Conservation (phyloP, 2,888 invertebrate genomes). For the Ectemnius lituratus region DNA sequence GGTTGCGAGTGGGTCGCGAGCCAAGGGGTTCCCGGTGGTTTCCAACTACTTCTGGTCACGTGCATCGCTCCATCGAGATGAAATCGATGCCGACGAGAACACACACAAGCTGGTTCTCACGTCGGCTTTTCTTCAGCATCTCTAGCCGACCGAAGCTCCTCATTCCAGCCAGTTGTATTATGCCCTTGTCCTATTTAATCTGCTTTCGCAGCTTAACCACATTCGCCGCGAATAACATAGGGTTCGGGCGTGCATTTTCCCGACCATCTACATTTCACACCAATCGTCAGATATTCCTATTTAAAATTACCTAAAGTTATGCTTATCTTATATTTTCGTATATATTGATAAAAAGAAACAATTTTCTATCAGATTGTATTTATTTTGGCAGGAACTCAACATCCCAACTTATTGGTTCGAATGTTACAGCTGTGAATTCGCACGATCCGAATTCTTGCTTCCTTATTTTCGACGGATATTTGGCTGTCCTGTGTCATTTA, state of each 20-base stretch:
- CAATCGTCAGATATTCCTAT: not conserved
- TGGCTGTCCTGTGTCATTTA: conserved; percentile 68
- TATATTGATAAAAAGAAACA: not conserved
- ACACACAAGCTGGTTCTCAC: conserved; percentile 56
- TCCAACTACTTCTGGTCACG: conserved; percentile 55
- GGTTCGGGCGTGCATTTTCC: not conserved
- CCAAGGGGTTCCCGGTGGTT: conserved; percentile 40
- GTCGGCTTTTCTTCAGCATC: conserved; percentile 41
- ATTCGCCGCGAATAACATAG: not conserved
- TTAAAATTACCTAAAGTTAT: too few species aligned
- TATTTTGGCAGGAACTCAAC: not conserved
- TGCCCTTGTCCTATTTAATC: conserved; percentile 34
- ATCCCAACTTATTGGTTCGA: conserved; percentile 61
- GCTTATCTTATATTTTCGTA: too few species aligned
- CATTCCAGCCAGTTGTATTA: conserved; percentile 12
- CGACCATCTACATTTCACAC: not conserved
- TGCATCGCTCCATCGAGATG: conserved; percentile 68
- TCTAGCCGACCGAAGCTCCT: conserved; percentile 13
- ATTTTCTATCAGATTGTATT: not conserved
- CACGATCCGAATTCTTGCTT: conserved; percentile 50
- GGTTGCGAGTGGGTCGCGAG: conserved; percentile 28
- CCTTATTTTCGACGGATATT: conserved; percentile 61
- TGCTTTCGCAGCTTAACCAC: conserved; percentile 24
- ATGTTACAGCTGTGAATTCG: conserved; percentile 66
- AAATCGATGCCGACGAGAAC: conserved; percentile 71